phyloP scores from a whole-genome alignment of 2,113 vertebrate genomes.

The Danionella cerebrum region DNA sequence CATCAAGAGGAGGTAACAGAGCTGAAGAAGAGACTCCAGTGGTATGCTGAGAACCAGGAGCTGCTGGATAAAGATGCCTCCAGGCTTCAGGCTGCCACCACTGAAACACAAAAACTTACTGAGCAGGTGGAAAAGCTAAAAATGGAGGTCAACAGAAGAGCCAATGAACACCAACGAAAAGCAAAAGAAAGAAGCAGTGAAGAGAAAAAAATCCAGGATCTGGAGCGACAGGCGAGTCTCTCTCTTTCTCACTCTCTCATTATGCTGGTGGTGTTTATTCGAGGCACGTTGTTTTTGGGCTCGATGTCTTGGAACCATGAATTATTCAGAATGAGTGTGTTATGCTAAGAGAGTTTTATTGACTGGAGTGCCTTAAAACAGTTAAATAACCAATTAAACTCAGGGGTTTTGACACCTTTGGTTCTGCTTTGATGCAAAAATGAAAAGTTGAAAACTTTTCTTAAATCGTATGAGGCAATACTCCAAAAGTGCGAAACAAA shows the following conservation, averaged over 20 bases:
- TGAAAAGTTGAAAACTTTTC: too few species aligned
- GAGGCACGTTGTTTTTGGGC: neutral
- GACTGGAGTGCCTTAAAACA: too few species aligned
- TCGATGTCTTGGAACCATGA: neutral
- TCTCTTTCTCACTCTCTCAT: neutral
- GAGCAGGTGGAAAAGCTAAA: slow-evolving; percentile 67
- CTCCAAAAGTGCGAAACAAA: too few species aligned
- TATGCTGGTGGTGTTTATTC: neutral
- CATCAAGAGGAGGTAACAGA: slow-evolving; percentile 73
- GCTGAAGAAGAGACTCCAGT: slow-evolving; percentile 77
- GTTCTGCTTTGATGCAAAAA: too few species aligned
- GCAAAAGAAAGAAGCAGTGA: slow-evolving; percentile 69
- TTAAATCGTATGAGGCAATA: too few species aligned
- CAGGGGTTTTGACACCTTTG: too few species aligned
- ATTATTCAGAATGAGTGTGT: too few species aligned
- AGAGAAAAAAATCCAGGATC: slow-evolving; percentile 78
- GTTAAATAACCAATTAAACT: too few species aligned
- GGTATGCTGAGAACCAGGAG: slow-evolving; percentile 91
- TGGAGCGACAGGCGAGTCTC: slow-evolving; percentile 76
- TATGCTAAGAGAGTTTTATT: too few species aligned
- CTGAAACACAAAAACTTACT: slow-evolving; percentile 74
- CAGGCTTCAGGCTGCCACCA: slow-evolving; percentile 73
- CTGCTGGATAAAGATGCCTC: slow-evolving; percentile 78
- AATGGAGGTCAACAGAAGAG: slow-evolving; percentile 64
- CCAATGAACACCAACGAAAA: slow-evolving; percentile 66